phyloP scores from a whole-genome alignment of 2,113 vertebrate genomes.

The Ellobius talpinus region DNA sequence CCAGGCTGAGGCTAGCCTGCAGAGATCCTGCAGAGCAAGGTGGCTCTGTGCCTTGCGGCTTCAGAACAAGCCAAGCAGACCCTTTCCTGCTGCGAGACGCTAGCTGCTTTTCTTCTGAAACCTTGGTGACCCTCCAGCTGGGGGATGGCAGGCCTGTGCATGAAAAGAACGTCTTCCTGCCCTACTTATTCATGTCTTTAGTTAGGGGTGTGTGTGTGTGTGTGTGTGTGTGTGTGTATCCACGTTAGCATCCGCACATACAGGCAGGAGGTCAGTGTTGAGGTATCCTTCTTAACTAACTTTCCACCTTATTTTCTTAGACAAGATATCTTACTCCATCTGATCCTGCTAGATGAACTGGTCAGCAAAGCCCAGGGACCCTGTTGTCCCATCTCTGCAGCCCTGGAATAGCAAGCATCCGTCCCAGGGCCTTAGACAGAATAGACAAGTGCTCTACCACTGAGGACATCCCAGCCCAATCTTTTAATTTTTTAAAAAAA shows the following conservation, averaged over 20 bases:
- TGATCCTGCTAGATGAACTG: neutral
- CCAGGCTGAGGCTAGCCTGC: constrained; percentile 39
- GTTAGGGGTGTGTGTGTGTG: neutral
- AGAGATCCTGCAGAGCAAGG: constrained; percentile 48
- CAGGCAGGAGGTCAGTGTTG: neutral
- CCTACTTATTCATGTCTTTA: neutral
- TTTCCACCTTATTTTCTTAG: neutral
- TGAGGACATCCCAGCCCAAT: neutral
- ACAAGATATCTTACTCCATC: neutral
- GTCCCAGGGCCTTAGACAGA: too few relatives aligned
- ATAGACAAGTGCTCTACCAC: neutral
- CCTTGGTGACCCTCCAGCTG: neutral
- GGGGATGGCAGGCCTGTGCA: neutral
- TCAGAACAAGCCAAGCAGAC: constrained; percentile 43
- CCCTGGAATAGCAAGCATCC: neutral
- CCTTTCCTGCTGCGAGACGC: neutral
- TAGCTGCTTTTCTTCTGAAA: neutral
- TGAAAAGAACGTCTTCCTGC: neutral
- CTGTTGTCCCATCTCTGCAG: neutral
- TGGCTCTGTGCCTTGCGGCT: constrained; percentile 36
- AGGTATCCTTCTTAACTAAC: neutral
- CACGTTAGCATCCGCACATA: too few relatives aligned
- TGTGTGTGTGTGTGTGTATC: too few relatives aligned
- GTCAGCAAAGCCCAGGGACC: neutral
- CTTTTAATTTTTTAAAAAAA: neutral